Base-by-base conservation (phyloP, 2,888 invertebrate species). In the Heterodera filipjevi region DNA sequence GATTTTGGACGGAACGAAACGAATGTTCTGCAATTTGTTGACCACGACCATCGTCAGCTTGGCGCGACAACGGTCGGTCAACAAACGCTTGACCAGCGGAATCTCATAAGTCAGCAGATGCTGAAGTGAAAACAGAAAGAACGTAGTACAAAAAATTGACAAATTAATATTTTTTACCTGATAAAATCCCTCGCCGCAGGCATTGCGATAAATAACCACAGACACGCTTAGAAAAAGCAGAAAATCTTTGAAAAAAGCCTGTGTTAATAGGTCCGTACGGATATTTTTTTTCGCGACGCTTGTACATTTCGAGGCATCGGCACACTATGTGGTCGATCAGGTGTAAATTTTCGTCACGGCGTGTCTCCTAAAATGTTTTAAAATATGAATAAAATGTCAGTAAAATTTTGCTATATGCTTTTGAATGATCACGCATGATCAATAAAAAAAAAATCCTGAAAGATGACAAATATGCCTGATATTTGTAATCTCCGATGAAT, bases 21-120 rank as follows among this genome's bases (percentile, higher is more conserved):
- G 33, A 8, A 75, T 59, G 68, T 16, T 73, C 71, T 87, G 87
- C 12, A 85, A 80, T 77, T 85, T 86, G 66, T 84, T 82, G 22
- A 83, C 83, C 12, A 84, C 82, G 30, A 87, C 84, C 78, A 84
- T 80, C 30, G 85, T 84, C 49, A 87, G 14, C 53, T 83, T 84
- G n/a, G 80, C 78, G 8, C 79, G 3, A 64, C 79, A 22, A 35
- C 16, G 12, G 27, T 66, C 8, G 64, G 85, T 66, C 72, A 87
- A 75, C 27, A 76, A 64, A 0, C 53, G 77, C 3, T 80, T 79
- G 39, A 86, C 77, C 35, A 84, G 46, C 1, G 86, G 86, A 39
- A 87, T 79, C 49, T 87, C 87, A 39, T 81, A 78, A 6, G 74
- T 49, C 16, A 87, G 53, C 33, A 86, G 79, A 66, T 84, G 49